These are phyloP conservation scores for Mirza zaza DNA, from an alignment of 2,113 vertebrate species.

Conservation along the genomic window DNA sequence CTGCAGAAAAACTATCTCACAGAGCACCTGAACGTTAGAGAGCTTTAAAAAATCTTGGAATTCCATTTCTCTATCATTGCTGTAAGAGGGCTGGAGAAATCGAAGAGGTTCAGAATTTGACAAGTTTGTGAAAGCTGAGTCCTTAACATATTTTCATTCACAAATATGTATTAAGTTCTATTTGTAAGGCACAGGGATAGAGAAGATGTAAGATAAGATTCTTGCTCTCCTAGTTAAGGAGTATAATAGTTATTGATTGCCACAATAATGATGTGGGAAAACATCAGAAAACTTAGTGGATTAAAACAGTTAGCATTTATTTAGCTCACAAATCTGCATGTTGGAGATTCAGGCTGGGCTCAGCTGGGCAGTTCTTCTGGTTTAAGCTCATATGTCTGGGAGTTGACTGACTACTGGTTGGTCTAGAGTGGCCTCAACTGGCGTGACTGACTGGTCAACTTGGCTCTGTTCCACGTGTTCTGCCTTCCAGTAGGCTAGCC, in stretches of 20 bases:
- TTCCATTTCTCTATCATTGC: background rate
- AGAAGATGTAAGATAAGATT: background rate
- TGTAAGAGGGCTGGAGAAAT: background rate
- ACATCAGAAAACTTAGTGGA: background rate
- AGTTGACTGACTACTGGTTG: background rate
- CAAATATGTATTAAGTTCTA: background rate
- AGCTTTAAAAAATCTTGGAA: background rate
- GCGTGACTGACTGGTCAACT: background rate
- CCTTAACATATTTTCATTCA: background rate
- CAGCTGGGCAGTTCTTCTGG: background rate
- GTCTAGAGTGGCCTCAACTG: background rate
- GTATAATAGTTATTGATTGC: background rate
- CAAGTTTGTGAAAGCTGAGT: background rate
- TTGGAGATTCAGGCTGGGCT: background rate
- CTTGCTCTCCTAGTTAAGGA: background rate
- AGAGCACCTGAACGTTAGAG: background rate
- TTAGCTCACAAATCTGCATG: background rate
- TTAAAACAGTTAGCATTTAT: background rate
- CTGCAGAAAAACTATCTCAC: background rate
- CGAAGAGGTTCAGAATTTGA: background rate
- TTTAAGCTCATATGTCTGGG: background rate
- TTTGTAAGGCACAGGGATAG: background rate
- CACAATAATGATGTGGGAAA: background rate
- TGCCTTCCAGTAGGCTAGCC: background rate
- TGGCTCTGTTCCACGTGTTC: background rate